Percentiles rank a stretch among this genome's conserved stretches.
Evolutionary conservation across 92 coral and sea anemone genomes (phyloP).

Genomic region (Epizoanthus ramosus): DNA sequence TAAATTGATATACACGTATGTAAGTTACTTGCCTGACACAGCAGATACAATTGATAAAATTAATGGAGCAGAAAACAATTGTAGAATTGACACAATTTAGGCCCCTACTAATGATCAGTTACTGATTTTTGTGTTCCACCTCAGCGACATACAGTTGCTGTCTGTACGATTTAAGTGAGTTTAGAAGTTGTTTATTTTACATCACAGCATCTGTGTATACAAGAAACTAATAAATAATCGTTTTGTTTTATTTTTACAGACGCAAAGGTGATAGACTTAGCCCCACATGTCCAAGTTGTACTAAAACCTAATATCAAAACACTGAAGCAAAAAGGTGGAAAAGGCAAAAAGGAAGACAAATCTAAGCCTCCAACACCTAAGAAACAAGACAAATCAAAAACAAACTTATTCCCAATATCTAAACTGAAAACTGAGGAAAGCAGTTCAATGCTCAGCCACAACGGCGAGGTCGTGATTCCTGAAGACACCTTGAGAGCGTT

Average conservation of each 20-base stretch:
- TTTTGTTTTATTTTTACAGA: slow-evolving; percentile 11
- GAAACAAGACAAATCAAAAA: not conserved
- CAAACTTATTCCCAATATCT: slow-evolving; percentile 22
- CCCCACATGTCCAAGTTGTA: slow-evolving; percentile 42
- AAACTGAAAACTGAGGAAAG: slow-evolving; percentile 42
- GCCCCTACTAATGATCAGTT: too few relatives aligned
- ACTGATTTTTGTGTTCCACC: too few relatives aligned
- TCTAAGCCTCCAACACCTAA: slow-evolving; percentile 39
- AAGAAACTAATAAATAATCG: too few relatives aligned
- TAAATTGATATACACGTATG: too few relatives aligned
- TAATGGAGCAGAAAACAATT: too few relatives aligned
- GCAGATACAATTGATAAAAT: too few relatives aligned
- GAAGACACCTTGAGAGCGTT: slow-evolving; percentile 64
- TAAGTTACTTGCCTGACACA: too few relatives aligned
- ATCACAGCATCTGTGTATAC: too few relatives aligned
- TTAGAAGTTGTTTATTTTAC: too few relatives aligned
- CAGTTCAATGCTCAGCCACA: slow-evolving; percentile 36
- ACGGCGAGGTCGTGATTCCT: slow-evolving; percentile 56
- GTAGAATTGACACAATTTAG: too few relatives aligned
- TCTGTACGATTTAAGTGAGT: too few relatives aligned
- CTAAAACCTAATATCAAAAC: slow-evolving; percentile 36
- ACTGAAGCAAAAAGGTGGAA: slow-evolving; percentile 11
- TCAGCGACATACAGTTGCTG: too few relatives aligned
- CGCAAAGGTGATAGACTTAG: not conserved
- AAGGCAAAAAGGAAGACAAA: slow-evolving; percentile 24